phyloP scores from a whole-genome alignment of 2,797 vertebrate species.

The Harpagifer antarcticus region DNA sequence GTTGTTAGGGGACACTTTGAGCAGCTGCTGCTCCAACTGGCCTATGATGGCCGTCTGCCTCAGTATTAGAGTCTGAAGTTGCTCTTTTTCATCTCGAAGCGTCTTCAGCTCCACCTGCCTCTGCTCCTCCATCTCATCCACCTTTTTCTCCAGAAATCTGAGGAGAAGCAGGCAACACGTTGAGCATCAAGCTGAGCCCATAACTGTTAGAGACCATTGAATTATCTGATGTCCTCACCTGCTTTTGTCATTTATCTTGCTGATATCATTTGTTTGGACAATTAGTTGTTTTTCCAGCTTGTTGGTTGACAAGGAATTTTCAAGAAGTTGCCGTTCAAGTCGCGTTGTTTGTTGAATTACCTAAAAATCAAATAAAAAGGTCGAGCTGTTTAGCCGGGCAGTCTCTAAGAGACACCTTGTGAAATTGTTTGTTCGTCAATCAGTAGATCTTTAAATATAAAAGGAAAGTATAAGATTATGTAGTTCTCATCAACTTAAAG shows the following conservation, averaged over 20 bases:
- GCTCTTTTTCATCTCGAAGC: constrained; percentile 92
- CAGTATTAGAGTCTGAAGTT: constrained; percentile 90
- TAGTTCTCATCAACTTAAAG: not conserved
- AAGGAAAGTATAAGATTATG: not conserved
- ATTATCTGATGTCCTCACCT: constrained; percentile 83
- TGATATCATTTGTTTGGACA: constrained; percentile 95
- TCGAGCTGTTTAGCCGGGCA: not conserved
- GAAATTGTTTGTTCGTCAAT: not conserved
- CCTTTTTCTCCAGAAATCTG: constrained; percentile 94
- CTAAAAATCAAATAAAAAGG: constrained; percentile 74
- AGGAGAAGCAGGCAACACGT: not conserved
- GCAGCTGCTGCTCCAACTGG: constrained; percentile 91
- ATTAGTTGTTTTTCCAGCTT: constrained; percentile 96
- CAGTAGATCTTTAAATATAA: constrained; percentile 21
- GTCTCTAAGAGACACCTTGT: constrained; percentile 13
- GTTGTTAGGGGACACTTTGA: constrained; percentile 91
- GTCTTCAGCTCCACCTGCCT: constrained; percentile 89
- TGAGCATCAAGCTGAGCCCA: not conserved
- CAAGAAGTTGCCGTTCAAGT: constrained; percentile 94
- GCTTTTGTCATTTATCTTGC: constrained; percentile 95
- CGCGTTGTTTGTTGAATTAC: constrained; percentile 96
- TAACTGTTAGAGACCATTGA: not conserved
- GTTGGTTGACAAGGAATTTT: constrained; percentile 95
- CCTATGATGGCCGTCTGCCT: constrained; percentile 91
- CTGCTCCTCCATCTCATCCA: constrained; percentile 93